Base-by-base conservation (phyloP, 2,888 invertebrate genomes). In the Drosophila borealis region DNA sequence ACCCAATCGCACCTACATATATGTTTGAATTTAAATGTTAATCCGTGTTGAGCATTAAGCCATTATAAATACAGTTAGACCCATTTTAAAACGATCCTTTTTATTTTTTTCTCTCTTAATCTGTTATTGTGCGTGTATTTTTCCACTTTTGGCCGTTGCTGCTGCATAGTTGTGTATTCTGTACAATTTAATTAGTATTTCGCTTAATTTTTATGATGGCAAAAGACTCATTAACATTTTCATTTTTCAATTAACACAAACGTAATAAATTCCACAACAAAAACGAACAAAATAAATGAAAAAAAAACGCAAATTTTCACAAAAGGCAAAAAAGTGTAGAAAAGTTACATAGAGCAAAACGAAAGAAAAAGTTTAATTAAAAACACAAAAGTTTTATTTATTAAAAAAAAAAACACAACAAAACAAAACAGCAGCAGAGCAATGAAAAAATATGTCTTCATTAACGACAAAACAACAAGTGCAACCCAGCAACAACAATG, bases 191-290 rank as follows among this genome's bases (percentile, higher is more conserved):
- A 84, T 88, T 83, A 83, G 80, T 82, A 86, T 89, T 89, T 83
- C 74, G 82, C 71, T 81, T 79, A 72, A 69, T 78, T 87, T 80
- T 87, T 87, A 81, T 83, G 70, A 81, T 67, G 79, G 79, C 79
- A 70, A 78, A 56, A 69, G 79, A 68, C 86, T 89, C 89, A 89
- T 89, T 89, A 89, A 81, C 88, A 81, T 89, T 89, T 89, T 83
- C 82, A 83, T 88, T 89, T 86, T 89, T 87, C 90, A 89, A 89
- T 89, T 89, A 89, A 88, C 88, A 81, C 81, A 87, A 89, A 85
- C 79, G 83, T 83, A 89, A 90, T 89, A 89, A 88, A 89, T 89
- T 87, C 79, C 80, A 49, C 64, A 60, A 42, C 14, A 57, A 65
- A 36, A 51, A 61, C 60, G 34, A 55, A 55, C 29, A 62, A 39